phyloP scores from a whole-genome alignment of 2,797 vertebrate species.

The Myiotriccus ornatus region DNA sequence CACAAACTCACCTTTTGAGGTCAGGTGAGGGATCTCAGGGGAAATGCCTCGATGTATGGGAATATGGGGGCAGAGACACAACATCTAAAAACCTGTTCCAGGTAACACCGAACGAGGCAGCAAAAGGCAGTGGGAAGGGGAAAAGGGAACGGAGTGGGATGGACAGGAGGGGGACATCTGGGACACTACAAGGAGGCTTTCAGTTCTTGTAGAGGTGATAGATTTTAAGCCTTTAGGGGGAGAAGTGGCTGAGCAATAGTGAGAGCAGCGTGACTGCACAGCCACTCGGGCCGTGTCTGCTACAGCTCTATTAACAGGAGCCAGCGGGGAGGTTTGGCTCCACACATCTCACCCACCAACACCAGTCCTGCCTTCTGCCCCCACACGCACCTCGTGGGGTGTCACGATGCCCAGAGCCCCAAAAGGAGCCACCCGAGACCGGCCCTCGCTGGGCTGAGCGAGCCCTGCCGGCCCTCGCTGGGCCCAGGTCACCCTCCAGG shows the following conservation, averaged over 20 bases:
- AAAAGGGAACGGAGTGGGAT: not conserved
- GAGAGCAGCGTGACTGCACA: conserved; percentile 29
- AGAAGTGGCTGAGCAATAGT: conserved; percentile 3
- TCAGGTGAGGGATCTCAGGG: not conserved
- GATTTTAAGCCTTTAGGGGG: conserved; percentile 29
- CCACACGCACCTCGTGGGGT: rapidly evolving
- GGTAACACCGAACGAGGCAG: not conserved
- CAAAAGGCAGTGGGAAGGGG: not conserved
- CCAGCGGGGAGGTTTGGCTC: not conserved
- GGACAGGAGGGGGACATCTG: conserved; percentile 3
- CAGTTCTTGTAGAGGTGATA: conserved; percentile 6
- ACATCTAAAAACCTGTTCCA: not conserved
- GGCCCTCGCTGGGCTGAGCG: rapidly evolving
- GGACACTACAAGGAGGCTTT: conserved; percentile 4
- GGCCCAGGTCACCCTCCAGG: not conserved
- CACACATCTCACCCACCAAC: not conserved
- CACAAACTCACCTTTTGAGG: not conserved
- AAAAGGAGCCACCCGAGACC: not conserved
- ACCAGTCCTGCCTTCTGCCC: not conserved
- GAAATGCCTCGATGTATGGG: not conserved
- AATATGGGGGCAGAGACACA: not conserved
- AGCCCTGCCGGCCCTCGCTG: not conserved
- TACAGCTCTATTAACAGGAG: conserved; percentile 25
- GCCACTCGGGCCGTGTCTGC: conserved; percentile 47
- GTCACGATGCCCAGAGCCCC: not conserved